These are phyloP conservation scores for Heliconius ismenius DNA, from an alignment of 2,888 invertebrate species.

Conservation along the genomic window DNA sequence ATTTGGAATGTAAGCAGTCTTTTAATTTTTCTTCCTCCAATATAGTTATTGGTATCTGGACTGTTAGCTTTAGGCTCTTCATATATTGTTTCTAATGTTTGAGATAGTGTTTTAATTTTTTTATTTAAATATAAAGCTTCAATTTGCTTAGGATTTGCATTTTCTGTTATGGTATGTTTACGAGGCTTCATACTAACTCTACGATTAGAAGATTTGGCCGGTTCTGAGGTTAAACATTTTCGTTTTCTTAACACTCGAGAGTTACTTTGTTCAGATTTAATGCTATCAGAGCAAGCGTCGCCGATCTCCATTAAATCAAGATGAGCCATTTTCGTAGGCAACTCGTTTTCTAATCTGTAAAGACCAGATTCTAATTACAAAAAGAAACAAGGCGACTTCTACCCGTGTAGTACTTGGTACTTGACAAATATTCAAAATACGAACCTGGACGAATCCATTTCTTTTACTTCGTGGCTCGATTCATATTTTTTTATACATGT, in stretches of 20 bases:
- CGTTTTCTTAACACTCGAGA: slow-evolving; percentile 69
- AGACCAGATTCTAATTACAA: slow-evolving; percentile 10
- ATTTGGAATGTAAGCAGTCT: slow-evolving; percentile 81
- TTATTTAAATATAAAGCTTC: slow-evolving; percentile 82
- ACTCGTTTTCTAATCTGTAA: slow-evolving; percentile 67
- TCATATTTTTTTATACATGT: slow-evolving; percentile 14
- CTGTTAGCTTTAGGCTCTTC: slow-evolving; percentile 81
- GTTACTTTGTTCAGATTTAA: slow-evolving; percentile 51
- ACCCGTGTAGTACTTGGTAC: slow-evolving; percentile 3
- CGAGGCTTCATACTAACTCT: slow-evolving; percentile 76
- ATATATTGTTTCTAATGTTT: slow-evolving; percentile 84
- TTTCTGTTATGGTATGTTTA: slow-evolving; percentile 67
- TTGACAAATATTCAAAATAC: slow-evolving; percentile 28
- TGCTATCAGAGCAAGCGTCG: slow-evolving; percentile 51
- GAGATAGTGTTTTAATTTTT: slow-evolving; percentile 75
- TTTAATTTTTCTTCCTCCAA: slow-evolving; percentile 81
- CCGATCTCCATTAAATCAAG: slow-evolving; percentile 75
- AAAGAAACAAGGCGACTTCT: slow-evolving; percentile 8
- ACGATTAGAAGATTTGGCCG: slow-evolving; percentile 68
- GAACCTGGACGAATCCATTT: slow-evolving; percentile 61
- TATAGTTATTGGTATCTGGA: slow-evolving; percentile 66
- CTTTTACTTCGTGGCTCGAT: background rate
- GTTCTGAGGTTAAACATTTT: slow-evolving; percentile 64
- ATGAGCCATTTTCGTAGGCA: slow-evolving; percentile 75
- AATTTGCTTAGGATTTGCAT: slow-evolving; percentile 71